Evolutionary conservation across 2,888 invertebrate species (phyloP), one percentile per base, ranked within the genome.

Genomic region (Synergus japonicus): DNA sequence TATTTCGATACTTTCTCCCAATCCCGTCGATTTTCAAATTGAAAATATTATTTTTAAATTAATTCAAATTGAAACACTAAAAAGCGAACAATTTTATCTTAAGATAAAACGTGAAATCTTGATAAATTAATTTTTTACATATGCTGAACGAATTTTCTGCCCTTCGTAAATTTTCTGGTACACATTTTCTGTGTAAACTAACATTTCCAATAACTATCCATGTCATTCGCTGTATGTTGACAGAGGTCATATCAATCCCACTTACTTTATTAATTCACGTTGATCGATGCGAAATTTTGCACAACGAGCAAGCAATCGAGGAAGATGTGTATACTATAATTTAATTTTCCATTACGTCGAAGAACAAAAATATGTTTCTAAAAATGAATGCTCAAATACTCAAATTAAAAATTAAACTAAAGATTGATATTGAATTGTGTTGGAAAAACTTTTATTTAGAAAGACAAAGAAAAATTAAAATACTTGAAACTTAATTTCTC

Each of bases 191-290:
- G 29, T 44, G 22, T 67, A 44, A 49, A 49, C 22, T 46, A 22
- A 18, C 22, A 44, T 66, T 66, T 69, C 15, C 46, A 69, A 69
- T 69, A 46, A 49, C 46, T 69, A 29, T 13, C 15, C 46, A 22
- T 49, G 46, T 49, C 69, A 69, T 69, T 69, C 22, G 13, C 15
- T 69, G 15, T 15, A 67, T 22, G 46, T 67, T 46, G 67, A 67
- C 18, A 67, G 67, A 67, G 67, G 67, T 67, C 67, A 46, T 67
- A 46, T 69, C 69, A 69, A 29, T 69, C 29, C 46, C 8, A 41
- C 66, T 66, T 66, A 69, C 69, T 69, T 69, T 49, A 69, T 13
- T 69, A 67, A 67, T 67, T 67, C 44, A 67, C 29, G 46, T 69
- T 69, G 69, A 69, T 69, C 69, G 69, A 69, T 69, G 69, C 44